Conservation (phyloP, 1,140 invertebrate genomes). For the Rhopalosiphum padi region DNA sequence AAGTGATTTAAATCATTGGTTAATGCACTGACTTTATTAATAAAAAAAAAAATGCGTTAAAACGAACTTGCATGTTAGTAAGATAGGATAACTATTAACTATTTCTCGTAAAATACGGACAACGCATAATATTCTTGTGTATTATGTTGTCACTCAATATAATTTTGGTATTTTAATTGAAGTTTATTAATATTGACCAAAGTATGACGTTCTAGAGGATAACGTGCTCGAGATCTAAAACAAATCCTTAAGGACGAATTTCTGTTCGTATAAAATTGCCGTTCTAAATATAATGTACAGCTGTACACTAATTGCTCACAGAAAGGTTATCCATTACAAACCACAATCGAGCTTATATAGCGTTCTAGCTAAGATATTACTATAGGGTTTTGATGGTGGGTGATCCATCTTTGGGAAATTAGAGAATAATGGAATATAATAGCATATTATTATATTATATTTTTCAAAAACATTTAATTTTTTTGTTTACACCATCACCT, state of each 20-base stretch:
- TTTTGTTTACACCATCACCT: background rate
- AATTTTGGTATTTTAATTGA: no score
- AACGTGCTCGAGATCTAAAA: background rate
- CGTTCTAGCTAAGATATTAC: background rate
- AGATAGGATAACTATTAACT: no score
- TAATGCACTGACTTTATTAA: background rate
- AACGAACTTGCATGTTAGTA: no score
- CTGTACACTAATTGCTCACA: background rate
- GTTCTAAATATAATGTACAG: background rate
- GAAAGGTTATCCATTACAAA: background rate
- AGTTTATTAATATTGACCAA: no score
- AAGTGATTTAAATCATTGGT: background rate
- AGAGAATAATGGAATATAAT: no score
- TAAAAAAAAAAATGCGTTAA: background rate
- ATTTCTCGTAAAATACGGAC: no score
- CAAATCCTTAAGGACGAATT: background rate
- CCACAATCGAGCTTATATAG: background rate
- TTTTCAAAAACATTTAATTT: no score
- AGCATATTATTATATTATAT: no score
- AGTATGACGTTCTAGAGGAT: no score
- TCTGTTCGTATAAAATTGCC: background rate
- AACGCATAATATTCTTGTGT: no score
- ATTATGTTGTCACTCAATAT: no score
- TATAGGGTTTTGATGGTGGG: background rate
- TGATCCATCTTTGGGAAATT: background rate